Conservation (phyloP, 2,888 invertebrate genomes). For the Deladenus siricidicola region DNA sequence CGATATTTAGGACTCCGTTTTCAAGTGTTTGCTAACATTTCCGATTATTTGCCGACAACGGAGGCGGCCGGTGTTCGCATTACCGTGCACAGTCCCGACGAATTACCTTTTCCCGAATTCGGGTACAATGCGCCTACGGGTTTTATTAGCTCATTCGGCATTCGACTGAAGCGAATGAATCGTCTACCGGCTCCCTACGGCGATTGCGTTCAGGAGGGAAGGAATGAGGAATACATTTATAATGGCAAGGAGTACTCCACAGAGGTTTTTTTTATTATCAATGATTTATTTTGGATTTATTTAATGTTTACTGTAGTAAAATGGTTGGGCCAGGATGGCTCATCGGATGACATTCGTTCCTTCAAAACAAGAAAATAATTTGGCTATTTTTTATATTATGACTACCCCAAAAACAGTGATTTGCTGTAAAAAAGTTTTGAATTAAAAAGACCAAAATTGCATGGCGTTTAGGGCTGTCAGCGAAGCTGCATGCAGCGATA, state of each 20-base stretch:
- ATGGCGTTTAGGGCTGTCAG: not conserved
- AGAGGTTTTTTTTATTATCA: not conserved
- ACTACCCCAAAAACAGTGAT: too few relatives aligned
- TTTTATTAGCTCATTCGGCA: slow-evolving; percentile 49
- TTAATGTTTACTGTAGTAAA: too few relatives aligned
- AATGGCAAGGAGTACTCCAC: slow-evolving; percentile 48
- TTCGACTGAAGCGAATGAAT: slow-evolving; percentile 38
- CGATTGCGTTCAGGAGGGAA: slow-evolving; percentile 44
- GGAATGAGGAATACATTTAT: slow-evolving; percentile 36
- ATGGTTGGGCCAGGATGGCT: too few relatives aligned
- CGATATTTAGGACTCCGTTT: slow-evolving; percentile 39
- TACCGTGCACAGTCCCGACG: slow-evolving; percentile 41
- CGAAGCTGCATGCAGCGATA: slow-evolving; percentile 44
- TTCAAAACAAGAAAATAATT: too few relatives aligned
- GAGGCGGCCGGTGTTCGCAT: slow-evolving; percentile 49
- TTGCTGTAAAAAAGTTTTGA: too few relatives aligned
- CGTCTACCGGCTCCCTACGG: slow-evolving; percentile 49
- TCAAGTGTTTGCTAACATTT: slow-evolving; percentile 50
- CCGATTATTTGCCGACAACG: slow-evolving; percentile 50
- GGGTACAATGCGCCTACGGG: slow-evolving; percentile 53
- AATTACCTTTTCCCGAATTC: slow-evolving; percentile 49
- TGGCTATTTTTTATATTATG: too few relatives aligned
- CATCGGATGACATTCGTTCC: too few relatives aligned
- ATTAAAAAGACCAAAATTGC: too few relatives aligned
- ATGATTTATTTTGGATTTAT: not conserved